Evolutionary conservation across 2,888 invertebrate genomes (phyloP).

Genomic region (Poecilus cupreus): DNA sequence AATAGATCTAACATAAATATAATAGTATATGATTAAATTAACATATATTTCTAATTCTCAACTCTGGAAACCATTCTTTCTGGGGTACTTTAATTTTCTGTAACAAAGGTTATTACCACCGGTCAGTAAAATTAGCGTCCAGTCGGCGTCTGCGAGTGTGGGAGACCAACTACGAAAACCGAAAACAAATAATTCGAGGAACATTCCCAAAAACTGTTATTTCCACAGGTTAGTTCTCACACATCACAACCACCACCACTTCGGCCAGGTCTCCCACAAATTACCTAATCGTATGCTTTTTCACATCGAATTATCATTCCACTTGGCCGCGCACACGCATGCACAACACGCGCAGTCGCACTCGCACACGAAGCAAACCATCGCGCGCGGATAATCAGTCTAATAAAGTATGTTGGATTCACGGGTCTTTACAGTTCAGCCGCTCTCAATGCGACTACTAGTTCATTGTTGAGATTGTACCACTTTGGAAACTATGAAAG

Average conservation of each 20-base stretch:
- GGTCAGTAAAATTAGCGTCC: not conserved
- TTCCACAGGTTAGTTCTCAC: conserved; percentile 46
- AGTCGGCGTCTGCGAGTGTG: conserved; percentile 32
- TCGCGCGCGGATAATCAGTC: conserved; percentile 46
- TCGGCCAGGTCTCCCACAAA: conserved; percentile 40
- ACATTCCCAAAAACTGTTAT: conserved; percentile 53
- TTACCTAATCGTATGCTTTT: conserved; percentile 55
- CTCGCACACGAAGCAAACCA: not conserved
- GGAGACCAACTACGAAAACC: conserved; percentile 32
- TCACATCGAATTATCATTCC: conserved; percentile 56
- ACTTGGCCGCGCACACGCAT: not conserved
- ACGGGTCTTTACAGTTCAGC: too few relatives aligned
- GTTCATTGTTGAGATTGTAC: too few relatives aligned
- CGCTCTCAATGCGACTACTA: too few relatives aligned
- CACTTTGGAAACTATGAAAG: too few relatives aligned
- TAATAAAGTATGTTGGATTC: conserved; percentile 47
- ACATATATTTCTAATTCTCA: conserved; percentile 22
- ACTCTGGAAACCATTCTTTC: not conserved
- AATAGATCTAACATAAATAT: not conserved
- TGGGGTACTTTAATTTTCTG: not conserved
- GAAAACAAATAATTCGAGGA: conserved; percentile 44
- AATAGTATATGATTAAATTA: conserved; percentile 30
- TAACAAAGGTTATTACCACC: conserved; percentile 16
- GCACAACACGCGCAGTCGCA: not conserved
- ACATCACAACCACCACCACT: not conserved